Evolutionary conservation across 1,140 invertebrate species (phyloP).

Genomic region (Bombus affinis): DNA sequence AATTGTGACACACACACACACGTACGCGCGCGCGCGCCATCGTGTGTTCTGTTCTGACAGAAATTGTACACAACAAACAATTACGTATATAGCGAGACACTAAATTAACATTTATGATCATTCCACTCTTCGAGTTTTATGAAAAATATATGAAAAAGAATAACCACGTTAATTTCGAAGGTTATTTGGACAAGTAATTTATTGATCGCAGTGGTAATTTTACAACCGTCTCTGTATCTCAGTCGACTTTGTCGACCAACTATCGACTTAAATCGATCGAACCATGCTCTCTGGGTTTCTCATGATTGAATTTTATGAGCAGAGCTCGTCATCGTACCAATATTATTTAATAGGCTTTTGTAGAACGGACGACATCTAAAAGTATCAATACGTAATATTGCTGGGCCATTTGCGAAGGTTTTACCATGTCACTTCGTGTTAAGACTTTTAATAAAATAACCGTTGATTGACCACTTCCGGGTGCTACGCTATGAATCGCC

Average conservation of each 20-base stretch:
- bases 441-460: background rate
- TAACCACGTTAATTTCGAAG: background rate
- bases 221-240: background rate
- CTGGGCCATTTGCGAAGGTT: background rate
- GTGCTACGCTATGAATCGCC: too few species aligned
- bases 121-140: background rate
- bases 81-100: too few species aligned
- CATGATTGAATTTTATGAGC: constrained; percentile 25
- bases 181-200: background rate
- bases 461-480: background rate
- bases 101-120: background rate
- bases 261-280: constrained; percentile 12
- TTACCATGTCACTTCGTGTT: background rate
- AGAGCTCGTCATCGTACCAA: background rate
- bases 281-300: background rate
- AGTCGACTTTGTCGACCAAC: background rate
- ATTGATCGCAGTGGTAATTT: background rate
- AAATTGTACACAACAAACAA: background rate
- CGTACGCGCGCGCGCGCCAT: too few species aligned
- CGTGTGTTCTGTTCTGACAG: background rate
- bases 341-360: constrained; percentile 16
- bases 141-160: background rate
- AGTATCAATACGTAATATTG: background rate
- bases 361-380: background rate
- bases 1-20: constrained; percentile 48